Evolutionary conservation across 2,888 invertebrate species (phyloP), one percentile per base, ranked within the genome.

Genomic region (Philereme vetulata): DNA sequence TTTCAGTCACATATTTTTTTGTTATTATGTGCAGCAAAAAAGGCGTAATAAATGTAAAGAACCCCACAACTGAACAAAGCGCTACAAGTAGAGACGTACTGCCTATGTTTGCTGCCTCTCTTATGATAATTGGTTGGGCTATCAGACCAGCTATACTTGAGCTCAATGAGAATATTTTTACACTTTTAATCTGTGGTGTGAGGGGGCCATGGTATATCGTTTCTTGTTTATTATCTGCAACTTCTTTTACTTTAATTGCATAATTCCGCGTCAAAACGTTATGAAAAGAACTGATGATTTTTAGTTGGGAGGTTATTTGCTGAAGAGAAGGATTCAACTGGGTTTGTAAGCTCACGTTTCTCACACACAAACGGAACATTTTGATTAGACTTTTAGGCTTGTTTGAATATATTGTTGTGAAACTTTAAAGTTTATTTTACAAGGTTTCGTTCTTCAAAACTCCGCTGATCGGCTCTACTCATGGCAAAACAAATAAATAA

Each of bases 31-130:
- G 97, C 64, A 98, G 86, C 56, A 98, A 78, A 8, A 97, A 46
- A 0, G 98, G 98, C 0, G 97, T 98, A 0, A 95, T 92, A 70
- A 98, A 95, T 10, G 97, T 96, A 77, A 98, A 97, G 74, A 97
- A 94, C 32, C 96, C 96, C 2, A 96, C 93, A 46, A 95, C 91
- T 0, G 94, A 93, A 72, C 95, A 95, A 0, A 95, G 77, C 9
- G 94, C 94, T 33, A 96, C 83, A 0, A 95, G 88, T 57, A 95
- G 85, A 0, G 94, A 93, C 0, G 94, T 89, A 65, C 93, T 93
- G 38, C 94, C 95, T 48, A 93, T 84, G 45, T 88, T 84, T 0
- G 93, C 68, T 6, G 95, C 93, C 80, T 95, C 94, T 49, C 90
- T 90, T 66, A 95, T 88, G 2, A 97, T 84, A 51, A 96, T 88